Conservation (phyloP, 2,888 invertebrate genomes). For the Hypomecis atomaria region DNA sequence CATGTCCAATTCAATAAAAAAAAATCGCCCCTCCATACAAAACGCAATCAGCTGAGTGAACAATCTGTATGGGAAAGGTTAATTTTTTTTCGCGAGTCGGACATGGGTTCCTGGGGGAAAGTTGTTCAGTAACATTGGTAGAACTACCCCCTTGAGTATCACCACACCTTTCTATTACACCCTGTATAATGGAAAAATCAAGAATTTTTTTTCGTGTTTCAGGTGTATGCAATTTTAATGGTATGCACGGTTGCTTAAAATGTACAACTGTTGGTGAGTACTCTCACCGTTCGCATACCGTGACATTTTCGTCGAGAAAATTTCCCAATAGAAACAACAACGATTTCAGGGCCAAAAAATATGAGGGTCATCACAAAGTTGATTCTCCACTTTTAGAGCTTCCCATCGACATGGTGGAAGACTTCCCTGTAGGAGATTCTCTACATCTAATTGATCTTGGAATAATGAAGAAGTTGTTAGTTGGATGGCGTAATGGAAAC, state of each 20-base stretch:
- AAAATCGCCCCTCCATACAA: too few species aligned
- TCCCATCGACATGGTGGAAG: slow-evolving; percentile 44
- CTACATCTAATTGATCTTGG: slow-evolving; percentile 45
- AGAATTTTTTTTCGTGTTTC: too few species aligned
- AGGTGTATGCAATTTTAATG: slow-evolving; percentile 8
- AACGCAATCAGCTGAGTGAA: too few species aligned
- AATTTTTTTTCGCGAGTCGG: too few species aligned
- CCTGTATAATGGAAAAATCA: too few species aligned
- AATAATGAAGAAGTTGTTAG: slow-evolving; percentile 37
- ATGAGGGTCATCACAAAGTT: slow-evolving; percentile 2
- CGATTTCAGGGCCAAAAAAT: slow-evolving; percentile 1
- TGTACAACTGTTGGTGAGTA: slow-evolving; percentile 31
- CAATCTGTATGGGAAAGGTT: too few species aligned
- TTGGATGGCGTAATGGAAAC: slow-evolving; percentile 21
- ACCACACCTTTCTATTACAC: too few species aligned
- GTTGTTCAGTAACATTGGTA: too few species aligned
- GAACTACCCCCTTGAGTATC: too few species aligned
- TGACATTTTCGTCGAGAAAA: not conserved
- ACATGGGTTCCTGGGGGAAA: too few species aligned
- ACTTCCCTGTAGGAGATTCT: slow-evolving; percentile 44
- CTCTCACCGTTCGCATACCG: slow-evolving; percentile 12
- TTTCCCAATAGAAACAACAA: not conserved
- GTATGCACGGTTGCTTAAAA: slow-evolving; percentile 20
- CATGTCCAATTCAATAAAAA: too few species aligned
- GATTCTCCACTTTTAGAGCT: slow-evolving; percentile 16